Percentiles rank a stretch among this genome's conserved stretches.
Evolutionary conservation across 2,888 invertebrate genomes (phyloP).

Genomic region (Pyralis farinalis): DNA sequence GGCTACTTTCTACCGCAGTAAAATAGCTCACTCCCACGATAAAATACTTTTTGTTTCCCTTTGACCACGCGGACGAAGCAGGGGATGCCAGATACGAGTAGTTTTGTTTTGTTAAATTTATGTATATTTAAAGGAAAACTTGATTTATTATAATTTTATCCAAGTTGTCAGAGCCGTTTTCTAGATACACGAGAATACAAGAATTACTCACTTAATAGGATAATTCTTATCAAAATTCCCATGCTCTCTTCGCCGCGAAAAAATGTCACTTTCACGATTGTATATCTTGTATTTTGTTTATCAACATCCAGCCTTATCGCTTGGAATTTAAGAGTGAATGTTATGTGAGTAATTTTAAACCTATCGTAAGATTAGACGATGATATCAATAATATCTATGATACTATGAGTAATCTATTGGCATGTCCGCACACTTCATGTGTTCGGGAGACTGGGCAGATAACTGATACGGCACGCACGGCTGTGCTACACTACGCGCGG

Average conservation of each 20-base stretch:
- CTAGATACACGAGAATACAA: too few species aligned
- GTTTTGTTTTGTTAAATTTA: too few species aligned
- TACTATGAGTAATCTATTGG: slow-evolving; percentile 2
- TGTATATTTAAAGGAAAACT: too few species aligned
- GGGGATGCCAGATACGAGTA: too few species aligned
- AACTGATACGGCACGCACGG: neutral
- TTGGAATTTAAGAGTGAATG: slow-evolving; percentile 3
- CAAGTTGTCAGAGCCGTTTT: too few species aligned
- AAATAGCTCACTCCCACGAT: too few species aligned
- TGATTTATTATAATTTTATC: too few species aligned
- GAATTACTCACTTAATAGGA: too few species aligned
- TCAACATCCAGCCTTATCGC: neutral
- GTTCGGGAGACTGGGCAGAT: neutral
- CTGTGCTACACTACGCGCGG: neutral
- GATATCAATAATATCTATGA: slow-evolving; percentile 3
- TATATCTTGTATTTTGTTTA: neutral
- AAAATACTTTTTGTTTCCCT: too few species aligned
- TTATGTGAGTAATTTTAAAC: neutral
- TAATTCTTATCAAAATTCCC: slow-evolving; percentile 21
- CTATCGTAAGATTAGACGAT: slow-evolving; percentile 3
- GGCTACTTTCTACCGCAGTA: too few species aligned
- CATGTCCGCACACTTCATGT: slow-evolving; percentile 1
- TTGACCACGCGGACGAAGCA: too few species aligned
- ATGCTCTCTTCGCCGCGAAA: slow-evolving; percentile 10
- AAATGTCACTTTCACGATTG: slow-evolving; percentile 14